Evolutionary conservation across 1,140 invertebrate species (phyloP).

Genomic region (Pseudomyrmex dendroicus): DNA sequence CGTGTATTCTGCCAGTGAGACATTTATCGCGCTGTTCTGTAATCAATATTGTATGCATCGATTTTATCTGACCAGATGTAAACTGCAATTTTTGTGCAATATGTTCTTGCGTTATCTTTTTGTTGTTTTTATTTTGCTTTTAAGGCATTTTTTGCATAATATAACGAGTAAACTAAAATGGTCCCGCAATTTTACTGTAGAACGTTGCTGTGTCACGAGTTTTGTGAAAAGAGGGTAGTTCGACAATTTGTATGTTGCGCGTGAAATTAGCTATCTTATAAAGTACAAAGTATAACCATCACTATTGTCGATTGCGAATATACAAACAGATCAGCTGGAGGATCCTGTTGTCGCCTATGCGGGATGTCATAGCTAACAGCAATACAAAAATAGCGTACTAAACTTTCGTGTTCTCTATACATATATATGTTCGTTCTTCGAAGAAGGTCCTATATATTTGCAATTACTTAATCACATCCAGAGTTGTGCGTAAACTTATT

Average conservation of each 20-base stretch:
- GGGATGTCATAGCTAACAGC: conserved; percentile 62
- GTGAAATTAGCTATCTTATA: conserved; percentile 36
- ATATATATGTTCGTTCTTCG: conserved; percentile 19
- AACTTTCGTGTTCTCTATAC: conserved; percentile 60
- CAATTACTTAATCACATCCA: conserved; percentile 68
- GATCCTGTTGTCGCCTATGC: conserved; percentile 34
- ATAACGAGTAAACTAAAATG: neutral
- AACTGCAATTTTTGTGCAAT: conserved; percentile 10
- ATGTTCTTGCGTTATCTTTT: conserved; percentile 6
- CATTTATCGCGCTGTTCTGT: conserved; percentile 2
- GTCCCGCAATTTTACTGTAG: neutral
- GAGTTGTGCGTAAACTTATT: conserved; percentile 61
- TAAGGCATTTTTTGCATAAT: neutral
- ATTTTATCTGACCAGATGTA: conserved; percentile 24
- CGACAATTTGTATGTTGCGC: conserved; percentile 17
- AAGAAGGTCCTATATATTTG: conserved; percentile 72
- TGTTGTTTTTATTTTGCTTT: neutral
- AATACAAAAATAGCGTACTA: conserved; percentile 35
- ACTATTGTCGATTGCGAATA: conserved; percentile 12
- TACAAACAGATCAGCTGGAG: conserved; percentile 14
- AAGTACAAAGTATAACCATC: conserved; percentile 47
- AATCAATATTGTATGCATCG: conserved; percentile 5
- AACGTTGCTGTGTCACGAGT: conserved; percentile 8
- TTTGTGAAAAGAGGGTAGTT: neutral
- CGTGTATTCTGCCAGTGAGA: conserved; percentile 3